phyloP scores from a whole-genome alignment of 53 echinoderm and acorn worm species.

The Echinarachnius parma region DNA sequence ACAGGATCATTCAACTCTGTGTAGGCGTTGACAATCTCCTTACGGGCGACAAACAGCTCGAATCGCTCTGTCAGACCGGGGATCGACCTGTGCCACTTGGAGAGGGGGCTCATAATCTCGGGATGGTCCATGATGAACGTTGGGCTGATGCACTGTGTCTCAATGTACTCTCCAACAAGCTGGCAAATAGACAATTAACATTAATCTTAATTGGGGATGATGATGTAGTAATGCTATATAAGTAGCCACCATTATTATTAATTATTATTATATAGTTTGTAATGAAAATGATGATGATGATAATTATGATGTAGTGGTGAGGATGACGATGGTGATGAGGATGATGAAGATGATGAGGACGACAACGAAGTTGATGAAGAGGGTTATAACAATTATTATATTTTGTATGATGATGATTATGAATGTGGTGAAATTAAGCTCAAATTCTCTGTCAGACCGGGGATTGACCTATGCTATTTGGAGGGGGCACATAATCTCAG shows the following conservation, averaged over 20 bases:
- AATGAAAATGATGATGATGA: too few relatives aligned
- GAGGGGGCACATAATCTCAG: conserved; percentile 97
- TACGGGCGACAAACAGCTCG: conserved; percentile 85
- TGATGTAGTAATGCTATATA: too few relatives aligned
- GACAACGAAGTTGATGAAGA: too few relatives aligned
- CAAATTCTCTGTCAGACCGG: conserved; percentile 90
- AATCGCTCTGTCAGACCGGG: conserved; percentile 88
- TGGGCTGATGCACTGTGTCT: conserved; percentile 82
- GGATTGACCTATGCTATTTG: conserved; percentile 81
- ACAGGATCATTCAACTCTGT: conserved; percentile 96
- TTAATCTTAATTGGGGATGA: too few relatives aligned
- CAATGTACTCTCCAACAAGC: conserved; percentile 92
- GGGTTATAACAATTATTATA: too few relatives aligned
- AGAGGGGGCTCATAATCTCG: conserved; percentile 94
- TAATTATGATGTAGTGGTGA: too few relatives aligned
- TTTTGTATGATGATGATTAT: too few relatives aligned
- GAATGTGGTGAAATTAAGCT: conserved; percentile 76
- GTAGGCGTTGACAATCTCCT: conserved; percentile 90
- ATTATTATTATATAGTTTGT: too few relatives aligned
- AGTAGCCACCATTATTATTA: too few relatives aligned
- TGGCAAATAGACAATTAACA: too few relatives aligned
- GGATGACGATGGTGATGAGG: too few relatives aligned
- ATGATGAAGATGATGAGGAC: too few relatives aligned
- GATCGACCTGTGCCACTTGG: conserved; percentile 84
- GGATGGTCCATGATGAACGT: conserved; percentile 96